A percentile compares a stretch with the other conserved stretches of the same genome.
These are phyloP conservation scores for Chiloscyllium plagiosum DNA, from an alignment of 2,113 vertebrate species.

Conservation along the genomic window DNA sequence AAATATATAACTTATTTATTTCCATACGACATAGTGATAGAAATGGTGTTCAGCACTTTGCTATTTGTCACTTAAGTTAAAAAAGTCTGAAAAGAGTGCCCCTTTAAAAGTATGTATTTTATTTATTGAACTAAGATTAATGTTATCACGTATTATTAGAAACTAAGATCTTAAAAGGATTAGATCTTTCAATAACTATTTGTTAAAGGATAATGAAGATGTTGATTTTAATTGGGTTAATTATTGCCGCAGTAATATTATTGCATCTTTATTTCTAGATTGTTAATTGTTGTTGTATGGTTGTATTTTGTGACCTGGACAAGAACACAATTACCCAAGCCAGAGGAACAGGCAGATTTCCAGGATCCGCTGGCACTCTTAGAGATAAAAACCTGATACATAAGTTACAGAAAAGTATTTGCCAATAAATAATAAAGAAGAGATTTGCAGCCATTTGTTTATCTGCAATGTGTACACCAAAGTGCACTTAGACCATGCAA, in stretches of 20 bases:
- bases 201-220: neutral
- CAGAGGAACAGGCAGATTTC: neutral
- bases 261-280: neutral
- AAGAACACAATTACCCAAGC: neutral
- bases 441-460: neutral
- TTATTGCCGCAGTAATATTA: neutral
- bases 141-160: neutral
- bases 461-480: neutral
- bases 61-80: neutral
- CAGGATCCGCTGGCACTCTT: neutral
- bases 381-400: neutral
- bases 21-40: neutral
- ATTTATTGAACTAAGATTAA: neutral
- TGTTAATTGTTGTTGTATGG: neutral
- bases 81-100: neutral
- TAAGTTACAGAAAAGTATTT: neutral
- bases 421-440: neutral
- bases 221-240: neutral
- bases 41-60: neutral
- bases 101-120: neutral
- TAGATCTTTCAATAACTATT: neutral
- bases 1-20: neutral
- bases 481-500: neutral
- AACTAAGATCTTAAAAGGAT: neutral
- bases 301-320: neutral